A percentile compares a stretch with the other conserved stretches of the same genome.
phyloP scores from a whole-genome alignment of 2,888 invertebrate species.

The Dascillus cervinus region DNA sequence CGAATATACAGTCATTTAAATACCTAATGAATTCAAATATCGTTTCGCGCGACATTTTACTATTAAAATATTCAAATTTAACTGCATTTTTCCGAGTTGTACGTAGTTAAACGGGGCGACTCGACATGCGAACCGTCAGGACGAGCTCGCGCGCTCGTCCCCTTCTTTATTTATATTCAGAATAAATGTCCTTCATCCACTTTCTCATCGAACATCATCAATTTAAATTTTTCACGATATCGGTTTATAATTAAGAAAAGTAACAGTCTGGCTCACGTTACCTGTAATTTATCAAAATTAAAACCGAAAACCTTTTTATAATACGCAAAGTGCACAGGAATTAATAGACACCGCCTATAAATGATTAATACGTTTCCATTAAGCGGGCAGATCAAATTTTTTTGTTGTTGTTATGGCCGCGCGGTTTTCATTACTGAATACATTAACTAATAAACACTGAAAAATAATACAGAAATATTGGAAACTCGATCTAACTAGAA shows the following conservation, averaged over 20 bases:
- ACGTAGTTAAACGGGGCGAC: constrained; percentile 18
- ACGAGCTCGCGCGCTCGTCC: too few species aligned
- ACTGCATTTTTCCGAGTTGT: constrained; percentile 22
- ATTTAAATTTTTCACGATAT: constrained; percentile 4
- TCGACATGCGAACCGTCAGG: constrained; percentile 15
- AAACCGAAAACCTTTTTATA: background rate
- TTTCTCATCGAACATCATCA: constrained; percentile 10
- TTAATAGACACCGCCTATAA: too few species aligned
- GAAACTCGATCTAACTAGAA: too few species aligned
- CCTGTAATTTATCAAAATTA: constrained; percentile 10
- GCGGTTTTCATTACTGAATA: too few species aligned
- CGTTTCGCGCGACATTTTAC: constrained; percentile 17
- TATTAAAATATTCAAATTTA: constrained; percentile 26
- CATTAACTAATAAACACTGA: too few species aligned
- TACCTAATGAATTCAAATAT: constrained; percentile 35
- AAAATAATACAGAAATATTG: too few species aligned
- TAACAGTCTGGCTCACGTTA: constrained; percentile 1
- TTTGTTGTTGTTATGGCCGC: too few species aligned
- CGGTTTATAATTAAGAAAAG: constrained; percentile 7
- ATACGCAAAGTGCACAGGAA: too few species aligned
- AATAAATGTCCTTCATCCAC: constrained; percentile 7
- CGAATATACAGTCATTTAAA: constrained; percentile 36
- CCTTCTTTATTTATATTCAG: constrained; percentile 13
- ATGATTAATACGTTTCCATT: too few species aligned
- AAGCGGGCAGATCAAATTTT: too few species aligned